Conservation (phyloP, 2,113 vertebrate genomes). For the Dipodomys ordii region DNA sequence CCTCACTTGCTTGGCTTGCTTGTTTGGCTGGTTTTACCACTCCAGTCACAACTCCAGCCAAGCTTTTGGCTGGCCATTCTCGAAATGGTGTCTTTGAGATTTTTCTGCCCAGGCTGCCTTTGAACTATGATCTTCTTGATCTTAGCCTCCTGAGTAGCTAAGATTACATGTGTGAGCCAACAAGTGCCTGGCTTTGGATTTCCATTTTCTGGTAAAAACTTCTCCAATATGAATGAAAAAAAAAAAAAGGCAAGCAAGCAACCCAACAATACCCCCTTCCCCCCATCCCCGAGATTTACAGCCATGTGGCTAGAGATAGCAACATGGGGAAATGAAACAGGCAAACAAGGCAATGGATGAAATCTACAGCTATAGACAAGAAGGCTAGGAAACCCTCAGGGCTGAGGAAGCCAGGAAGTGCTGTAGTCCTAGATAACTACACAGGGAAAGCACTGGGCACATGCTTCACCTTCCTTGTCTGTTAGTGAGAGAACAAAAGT, state of each 20-base stretch:
- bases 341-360: not conserved
- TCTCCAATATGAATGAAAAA: not conserved
- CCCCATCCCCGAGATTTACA: not conserved
- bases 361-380: not conserved
- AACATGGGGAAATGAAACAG: not conserved
- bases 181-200: not conserved
- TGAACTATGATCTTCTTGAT: no score
- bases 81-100: no score
- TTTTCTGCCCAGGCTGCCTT: no score
- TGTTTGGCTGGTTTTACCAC: no score
- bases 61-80: no score
- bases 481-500: not conserved
- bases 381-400: not conserved
- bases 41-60: no score
- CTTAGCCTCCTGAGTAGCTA: no score
- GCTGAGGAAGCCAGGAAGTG: not conserved
- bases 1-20: no score
- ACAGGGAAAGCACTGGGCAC: not conserved
- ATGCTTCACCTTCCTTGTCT: not conserved
- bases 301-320: not conserved
- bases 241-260: not conserved
- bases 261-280: no score
- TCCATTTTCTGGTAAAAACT: not conserved
- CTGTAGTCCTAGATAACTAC: not conserved
- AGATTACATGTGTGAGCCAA: no score